phyloP scores from a whole-genome alignment of 2,113 vertebrate species.

The Erythrolamprus reginae region DNA sequence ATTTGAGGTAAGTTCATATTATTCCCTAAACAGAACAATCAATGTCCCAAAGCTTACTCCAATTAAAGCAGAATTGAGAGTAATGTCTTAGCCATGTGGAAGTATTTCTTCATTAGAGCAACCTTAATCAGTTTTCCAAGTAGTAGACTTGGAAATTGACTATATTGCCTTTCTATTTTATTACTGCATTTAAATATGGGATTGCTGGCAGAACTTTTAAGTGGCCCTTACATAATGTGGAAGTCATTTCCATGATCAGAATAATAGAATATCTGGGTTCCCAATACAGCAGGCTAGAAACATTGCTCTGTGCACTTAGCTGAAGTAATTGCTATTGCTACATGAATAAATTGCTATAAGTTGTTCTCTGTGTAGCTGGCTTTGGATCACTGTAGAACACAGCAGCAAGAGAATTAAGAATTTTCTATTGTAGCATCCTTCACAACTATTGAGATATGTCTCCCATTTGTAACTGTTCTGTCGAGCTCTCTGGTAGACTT shows the following conservation, averaged over 20 bases:
- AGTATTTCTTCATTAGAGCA: not conserved
- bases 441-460: not conserved
- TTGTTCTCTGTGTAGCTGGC: not conserved
- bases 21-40: not conserved
- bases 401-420: not conserved
- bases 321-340: not conserved
- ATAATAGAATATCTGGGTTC: not conserved
- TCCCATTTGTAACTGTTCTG: no score
- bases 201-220: not conserved
- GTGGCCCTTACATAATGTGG: not conserved
- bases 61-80: not conserved
- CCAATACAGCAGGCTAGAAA: not conserved
- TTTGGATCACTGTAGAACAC: not conserved
- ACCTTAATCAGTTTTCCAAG: conserved; percentile 7
- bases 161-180: not conserved
- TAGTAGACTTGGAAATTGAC: conserved; percentile 17
- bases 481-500: no score
- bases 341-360: not conserved
- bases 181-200: not conserved
- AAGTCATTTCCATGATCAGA: not conserved
- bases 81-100: not conserved
- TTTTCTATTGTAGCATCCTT: not conserved
- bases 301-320: not conserved
- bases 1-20: not conserved
- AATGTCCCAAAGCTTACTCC: not conserved